phyloP scores from a whole-genome alignment of 2,888 invertebrate genomes.

The Catotricha subobsoleta region DNA sequence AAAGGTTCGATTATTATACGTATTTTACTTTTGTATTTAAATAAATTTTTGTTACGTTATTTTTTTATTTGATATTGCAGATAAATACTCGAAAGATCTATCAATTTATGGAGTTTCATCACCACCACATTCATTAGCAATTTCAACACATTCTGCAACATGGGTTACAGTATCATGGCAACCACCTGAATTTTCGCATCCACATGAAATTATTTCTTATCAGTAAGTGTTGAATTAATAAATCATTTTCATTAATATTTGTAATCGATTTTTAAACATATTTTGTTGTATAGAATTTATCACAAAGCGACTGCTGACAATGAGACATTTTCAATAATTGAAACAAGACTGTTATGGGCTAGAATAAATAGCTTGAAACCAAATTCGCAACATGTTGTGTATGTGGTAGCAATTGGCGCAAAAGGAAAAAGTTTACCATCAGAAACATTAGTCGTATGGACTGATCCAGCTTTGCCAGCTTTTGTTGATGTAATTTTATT shows the following conservation, averaged over 20 bases:
- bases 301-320: conserved; percentile 47
- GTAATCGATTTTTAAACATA: conserved; percentile 9
- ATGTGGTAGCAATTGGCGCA: conserved; percentile 50
- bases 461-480: conserved; percentile 71
- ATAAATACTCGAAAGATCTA: conserved; percentile 21
- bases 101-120: conserved; percentile 53
- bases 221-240: conserved; percentile 33
- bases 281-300: conserved; percentile 37
- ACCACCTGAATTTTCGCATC: conserved; percentile 66
- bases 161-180: conserved; percentile 72
- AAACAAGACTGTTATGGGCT: conserved; percentile 51
- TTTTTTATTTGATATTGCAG: conserved; percentile 4
- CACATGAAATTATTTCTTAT: conserved; percentile 57
- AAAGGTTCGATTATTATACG: conserved; percentile 27
- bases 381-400: conserved; percentile 66
- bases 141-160: conserved; percentile 63
- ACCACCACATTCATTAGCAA: conserved; percentile 61
- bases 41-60: background rate
- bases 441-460: conserved; percentile 70
- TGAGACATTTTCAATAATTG: conserved; percentile 34
- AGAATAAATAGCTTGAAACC: too few species aligned
- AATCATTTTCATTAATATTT: background rate
- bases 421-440: conserved; percentile 58
- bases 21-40: background rate
- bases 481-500: conserved; percentile 53